Percentiles rank a stretch among this genome's conserved stretches.
phyloP scores from a whole-genome alignment of 2,113 vertebrate species.

The Himantopus leucocephalus region DNA sequence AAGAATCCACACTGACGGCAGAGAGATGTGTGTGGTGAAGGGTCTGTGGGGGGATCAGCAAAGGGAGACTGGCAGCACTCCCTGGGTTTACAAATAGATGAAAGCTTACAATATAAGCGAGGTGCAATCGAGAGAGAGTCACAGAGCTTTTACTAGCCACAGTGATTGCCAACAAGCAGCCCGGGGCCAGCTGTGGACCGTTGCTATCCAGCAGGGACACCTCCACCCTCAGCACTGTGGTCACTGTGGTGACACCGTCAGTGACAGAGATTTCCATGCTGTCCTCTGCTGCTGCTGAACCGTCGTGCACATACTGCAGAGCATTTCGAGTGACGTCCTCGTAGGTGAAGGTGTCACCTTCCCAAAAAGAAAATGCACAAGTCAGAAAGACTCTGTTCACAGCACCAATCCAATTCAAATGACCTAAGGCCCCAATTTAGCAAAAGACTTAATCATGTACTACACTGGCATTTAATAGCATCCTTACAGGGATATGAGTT shows the following conservation, averaged over 20 bases:
- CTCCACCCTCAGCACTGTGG: slow-evolving; percentile 78
- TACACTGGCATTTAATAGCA: neutral
- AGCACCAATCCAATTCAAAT: neutral
- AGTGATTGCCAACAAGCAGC: slow-evolving; percentile 78
- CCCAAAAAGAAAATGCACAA: neutral
- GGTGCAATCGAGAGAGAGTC: slow-evolving; percentile 80
- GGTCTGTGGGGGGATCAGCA: neutral
- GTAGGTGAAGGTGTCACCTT: slow-evolving; percentile 91
- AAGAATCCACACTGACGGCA: neutral
- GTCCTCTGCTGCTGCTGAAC: slow-evolving; percentile 80
- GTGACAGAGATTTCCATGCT: slow-evolving; percentile 88
- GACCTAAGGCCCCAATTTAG: neutral
- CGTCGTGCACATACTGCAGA: slow-evolving; percentile 85
- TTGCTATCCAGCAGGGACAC: slow-evolving; percentile 71
- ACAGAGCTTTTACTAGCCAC: slow-evolving; percentile 84
- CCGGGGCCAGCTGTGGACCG: slow-evolving; percentile 75
- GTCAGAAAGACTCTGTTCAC: neutral
- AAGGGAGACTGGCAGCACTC: neutral
- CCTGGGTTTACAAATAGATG: neutral
- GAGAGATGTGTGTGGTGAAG: neutral
- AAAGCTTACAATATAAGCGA: slow-evolving; percentile 85
- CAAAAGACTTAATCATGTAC: neutral
- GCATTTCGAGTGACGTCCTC: slow-evolving; percentile 82
- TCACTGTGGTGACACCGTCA: slow-evolving; percentile 81
- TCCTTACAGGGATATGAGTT: neutral